Percentiles rank a stretch among this genome's conserved stretches.
These are phyloP conservation scores for Paracyclopina nana DNA, from an alignment of 1,140 invertebrate species.

Conservation along the genomic window DNA sequence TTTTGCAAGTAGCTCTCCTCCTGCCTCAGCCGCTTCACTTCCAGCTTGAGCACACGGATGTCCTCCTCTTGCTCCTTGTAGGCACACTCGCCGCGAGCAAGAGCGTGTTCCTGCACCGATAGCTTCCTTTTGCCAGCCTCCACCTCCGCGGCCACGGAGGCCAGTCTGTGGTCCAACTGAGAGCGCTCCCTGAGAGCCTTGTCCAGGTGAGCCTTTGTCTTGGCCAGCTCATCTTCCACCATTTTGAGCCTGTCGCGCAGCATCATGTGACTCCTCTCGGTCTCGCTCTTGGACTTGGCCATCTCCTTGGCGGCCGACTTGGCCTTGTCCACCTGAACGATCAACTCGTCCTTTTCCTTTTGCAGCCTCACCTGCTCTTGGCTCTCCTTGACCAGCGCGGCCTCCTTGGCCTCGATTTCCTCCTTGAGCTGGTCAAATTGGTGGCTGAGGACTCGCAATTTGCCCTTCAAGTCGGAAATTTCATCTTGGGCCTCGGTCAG, in stretches of 20 bases:
- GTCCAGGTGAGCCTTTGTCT: constrained; percentile 5
- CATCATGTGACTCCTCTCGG: not conserved
- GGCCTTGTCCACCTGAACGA: constrained; percentile 28
- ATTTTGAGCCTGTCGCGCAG: not conserved
- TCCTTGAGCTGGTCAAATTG: constrained; percentile 48
- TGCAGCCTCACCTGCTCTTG: constrained; percentile 38
- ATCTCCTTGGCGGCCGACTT: not conserved
- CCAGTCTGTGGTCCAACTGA: constrained; percentile 29
- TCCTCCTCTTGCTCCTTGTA: constrained; percentile 30
- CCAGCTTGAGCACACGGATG: constrained; percentile 30
- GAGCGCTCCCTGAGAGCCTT: constrained; percentile 22
- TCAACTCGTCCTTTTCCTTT: constrained; percentile 45
- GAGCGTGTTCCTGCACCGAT: constrained; percentile 29
- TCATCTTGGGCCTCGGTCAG: constrained; percentile 37
- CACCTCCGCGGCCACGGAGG: constrained; percentile 29
- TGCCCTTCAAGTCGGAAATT: constrained; percentile 38
- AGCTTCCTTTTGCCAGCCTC: constrained; percentile 31
- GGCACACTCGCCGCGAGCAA: constrained; percentile 30
- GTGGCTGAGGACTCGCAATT: constrained; percentile 38
- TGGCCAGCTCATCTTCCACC: not conserved
- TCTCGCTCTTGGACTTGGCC: not conserved
- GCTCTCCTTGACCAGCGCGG: constrained; percentile 32
- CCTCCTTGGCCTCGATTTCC: constrained; percentile 42
- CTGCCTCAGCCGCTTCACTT: constrained; percentile 30
- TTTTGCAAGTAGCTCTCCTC: constrained; percentile 20